These are phyloP conservation scores for Laothoe populi DNA, from an alignment of 2,888 invertebrate species.

Conservation along the genomic window DNA sequence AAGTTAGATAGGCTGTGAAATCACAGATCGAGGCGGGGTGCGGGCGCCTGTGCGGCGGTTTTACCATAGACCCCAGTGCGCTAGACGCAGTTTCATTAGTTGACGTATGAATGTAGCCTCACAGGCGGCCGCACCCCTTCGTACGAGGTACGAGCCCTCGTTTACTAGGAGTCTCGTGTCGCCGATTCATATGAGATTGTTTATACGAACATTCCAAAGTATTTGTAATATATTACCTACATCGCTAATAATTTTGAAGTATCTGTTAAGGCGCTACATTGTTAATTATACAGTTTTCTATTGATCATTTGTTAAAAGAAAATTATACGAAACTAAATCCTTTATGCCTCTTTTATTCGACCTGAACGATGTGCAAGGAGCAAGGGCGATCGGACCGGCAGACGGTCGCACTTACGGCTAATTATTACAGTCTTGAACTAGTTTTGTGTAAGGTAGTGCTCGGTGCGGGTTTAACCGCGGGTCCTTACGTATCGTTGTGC, in stretches of 20 bases:
- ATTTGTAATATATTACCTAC: slow-evolving; percentile 84
- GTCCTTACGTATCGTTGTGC: slow-evolving; percentile 21
- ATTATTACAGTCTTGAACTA: slow-evolving; percentile 79
- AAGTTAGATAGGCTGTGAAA: slow-evolving; percentile 62
- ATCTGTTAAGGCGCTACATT: slow-evolving; percentile 84
- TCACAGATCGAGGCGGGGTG: slow-evolving; percentile 39
- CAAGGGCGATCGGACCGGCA: slow-evolving; percentile 25
- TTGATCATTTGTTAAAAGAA: slow-evolving; percentile 86
- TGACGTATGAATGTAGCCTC: slow-evolving; percentile 41
- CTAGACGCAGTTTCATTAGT: slow-evolving; percentile 48
- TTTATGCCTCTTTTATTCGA: slow-evolving; percentile 67
- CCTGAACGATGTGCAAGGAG: slow-evolving; percentile 33
- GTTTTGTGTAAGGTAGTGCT: slow-evolving; percentile 44
- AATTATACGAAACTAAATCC: slow-evolving; percentile 85
- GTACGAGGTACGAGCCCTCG: slow-evolving; percentile 5
- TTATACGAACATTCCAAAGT: slow-evolving; percentile 84
- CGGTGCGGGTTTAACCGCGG: background rate
- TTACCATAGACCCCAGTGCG: slow-evolving; percentile 63
- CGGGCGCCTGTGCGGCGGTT: slow-evolving; percentile 48
- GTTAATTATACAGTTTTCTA: slow-evolving; percentile 86
- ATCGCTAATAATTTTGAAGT: slow-evolving; percentile 83
- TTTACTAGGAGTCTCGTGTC: slow-evolving; percentile 45
- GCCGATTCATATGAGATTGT: slow-evolving; percentile 78
- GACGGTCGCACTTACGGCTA: slow-evolving; percentile 54
- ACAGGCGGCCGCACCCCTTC: slow-evolving; percentile 33